Evolutionary conservation across 2,797 vertebrate species (phyloP), one percentile per base, ranked within the genome.

Genomic region (Crenuchus spilurus): DNA sequence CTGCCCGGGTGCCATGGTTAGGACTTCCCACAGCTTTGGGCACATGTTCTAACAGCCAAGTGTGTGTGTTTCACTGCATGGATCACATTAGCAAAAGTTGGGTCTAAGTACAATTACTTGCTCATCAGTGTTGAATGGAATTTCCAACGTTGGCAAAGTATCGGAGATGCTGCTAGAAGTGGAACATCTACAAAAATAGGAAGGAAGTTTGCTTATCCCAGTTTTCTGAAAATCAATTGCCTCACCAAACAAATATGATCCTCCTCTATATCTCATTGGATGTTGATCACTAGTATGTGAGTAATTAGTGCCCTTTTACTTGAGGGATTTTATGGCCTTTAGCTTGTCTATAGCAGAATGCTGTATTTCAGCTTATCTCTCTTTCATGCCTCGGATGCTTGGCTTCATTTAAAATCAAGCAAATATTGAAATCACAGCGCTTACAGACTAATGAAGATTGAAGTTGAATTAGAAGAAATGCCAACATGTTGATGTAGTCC

Each of bases 301-400:
- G 26, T 58, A 70, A 72, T 69, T 72, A 24, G 44, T 52, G 49
- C 22, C 42, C 14, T 72, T 75, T 81, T 60, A 58, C 70, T 55
- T 70, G 63, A 60, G 60, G 57, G 64, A 72, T 52, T 70, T 30
- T 0, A 26, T 73, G 76, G 49, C 76, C 70, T 78, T 73, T 73
- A 72, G 24, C 54, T 31, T 62, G 31, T 49, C 3, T 16, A 37
- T 58, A 37, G 22, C 41, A 28, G 41, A 35, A 48, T 55, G 66
- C 39, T 70, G 48, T 44, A 37, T 35, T 52, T 39, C 58, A 54
- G 30, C 14, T 35, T 66, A 48, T 65, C 54, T 68, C 51, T 52
- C 37, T 54, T 8, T 16, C 31, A 54, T 58, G 3, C n/a, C n/a
- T n/a, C n/a, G 7, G 16, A 9, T 37, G 28, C 28, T 67, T 48